Conservation (phyloP, 35 echinoderm and acorn worm species). For the Diadema setosum region DNA sequence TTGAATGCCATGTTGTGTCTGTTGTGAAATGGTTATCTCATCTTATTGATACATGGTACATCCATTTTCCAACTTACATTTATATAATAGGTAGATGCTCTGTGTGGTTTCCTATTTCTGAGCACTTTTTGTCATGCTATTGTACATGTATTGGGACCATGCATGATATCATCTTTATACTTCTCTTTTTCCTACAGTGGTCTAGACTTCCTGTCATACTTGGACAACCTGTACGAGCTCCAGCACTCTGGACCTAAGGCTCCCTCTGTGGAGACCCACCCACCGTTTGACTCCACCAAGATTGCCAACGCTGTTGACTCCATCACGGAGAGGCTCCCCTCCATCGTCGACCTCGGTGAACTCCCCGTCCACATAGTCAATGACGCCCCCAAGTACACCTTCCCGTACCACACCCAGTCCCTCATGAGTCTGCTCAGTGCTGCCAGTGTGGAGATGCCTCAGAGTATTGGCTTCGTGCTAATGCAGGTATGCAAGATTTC, state of each 20-base stretch:
- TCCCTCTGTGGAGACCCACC: background rate
- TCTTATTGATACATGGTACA: no score
- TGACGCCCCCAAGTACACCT: slow-evolving; percentile 81
- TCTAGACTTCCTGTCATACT: slow-evolving; percentile 57
- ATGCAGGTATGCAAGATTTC: slow-evolving; percentile 61
- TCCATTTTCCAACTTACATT: no score
- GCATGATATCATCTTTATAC: background rate
- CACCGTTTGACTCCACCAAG: slow-evolving; percentile 62
- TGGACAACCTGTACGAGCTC: slow-evolving; percentile 89
- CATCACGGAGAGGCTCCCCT: slow-evolving; percentile 67
- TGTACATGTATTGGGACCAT: background rate
- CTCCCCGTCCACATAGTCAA: slow-evolving; percentile 84
- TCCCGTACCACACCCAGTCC: slow-evolving; percentile 95
- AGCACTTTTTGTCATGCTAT: background rate
- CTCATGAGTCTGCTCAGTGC: slow-evolving; percentile 85
- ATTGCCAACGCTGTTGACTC: slow-evolving; percentile 64
- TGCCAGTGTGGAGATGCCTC: slow-evolving; percentile 81
- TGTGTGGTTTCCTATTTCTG: no score
- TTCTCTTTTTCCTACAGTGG: no score
- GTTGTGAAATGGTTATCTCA: no score
- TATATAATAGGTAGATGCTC: no score
- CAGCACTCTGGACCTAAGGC: slow-evolving; percentile 58
- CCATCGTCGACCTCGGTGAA: slow-evolving; percentile 79
- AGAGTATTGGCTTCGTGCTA: slow-evolving; percentile 88
- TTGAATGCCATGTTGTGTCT: no score